Conservation (phyloP, 2,888 invertebrate genomes). For the Serripes groenlandicus region DNA sequence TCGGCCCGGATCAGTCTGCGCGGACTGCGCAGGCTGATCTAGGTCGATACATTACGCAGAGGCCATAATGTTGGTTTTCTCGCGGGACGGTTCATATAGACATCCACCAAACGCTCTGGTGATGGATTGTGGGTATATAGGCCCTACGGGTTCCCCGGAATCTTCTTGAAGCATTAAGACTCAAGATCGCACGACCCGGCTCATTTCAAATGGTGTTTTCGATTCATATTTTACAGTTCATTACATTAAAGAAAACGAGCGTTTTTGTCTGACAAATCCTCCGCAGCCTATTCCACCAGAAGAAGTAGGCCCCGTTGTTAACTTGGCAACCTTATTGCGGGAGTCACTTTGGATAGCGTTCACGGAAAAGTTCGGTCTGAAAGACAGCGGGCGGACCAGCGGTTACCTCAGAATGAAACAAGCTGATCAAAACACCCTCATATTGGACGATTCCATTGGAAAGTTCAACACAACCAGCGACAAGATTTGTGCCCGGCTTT, state of each 20-base stretch:
- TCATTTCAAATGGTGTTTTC: too few species aligned
- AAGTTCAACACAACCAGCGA: constrained; percentile 53
- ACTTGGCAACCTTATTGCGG: constrained; percentile 54
- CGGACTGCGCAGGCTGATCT: too few species aligned
- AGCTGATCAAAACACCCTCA: constrained; percentile 31
- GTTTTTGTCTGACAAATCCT: constrained; percentile 46
- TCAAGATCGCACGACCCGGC: too few species aligned
- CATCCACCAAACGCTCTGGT: too few species aligned
- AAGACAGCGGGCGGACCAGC: constrained; percentile 51
- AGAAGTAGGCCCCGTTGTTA: constrained; percentile 37
- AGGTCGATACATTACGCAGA: too few species aligned
- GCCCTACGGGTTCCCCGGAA: too few species aligned
- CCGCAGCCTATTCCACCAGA: constrained; percentile 10
- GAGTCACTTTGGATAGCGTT: constrained; percentile 53
- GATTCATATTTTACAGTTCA: constrained; percentile 35
- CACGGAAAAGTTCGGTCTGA: constrained; percentile 44
- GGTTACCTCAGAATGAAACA: constrained; percentile 34
- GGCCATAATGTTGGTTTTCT: too few species aligned
- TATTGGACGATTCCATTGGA: constrained; percentile 50
- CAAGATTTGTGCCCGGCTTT: constrained; percentile 61
- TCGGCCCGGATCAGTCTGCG: too few species aligned
- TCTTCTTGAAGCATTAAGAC: too few species aligned
- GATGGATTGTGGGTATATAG: too few species aligned
- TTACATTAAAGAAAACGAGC: constrained; percentile 31
- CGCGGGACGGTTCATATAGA: too few species aligned